Conservation (phyloP, 2,888 invertebrate genomes). For the Tridacna gigas region DNA sequence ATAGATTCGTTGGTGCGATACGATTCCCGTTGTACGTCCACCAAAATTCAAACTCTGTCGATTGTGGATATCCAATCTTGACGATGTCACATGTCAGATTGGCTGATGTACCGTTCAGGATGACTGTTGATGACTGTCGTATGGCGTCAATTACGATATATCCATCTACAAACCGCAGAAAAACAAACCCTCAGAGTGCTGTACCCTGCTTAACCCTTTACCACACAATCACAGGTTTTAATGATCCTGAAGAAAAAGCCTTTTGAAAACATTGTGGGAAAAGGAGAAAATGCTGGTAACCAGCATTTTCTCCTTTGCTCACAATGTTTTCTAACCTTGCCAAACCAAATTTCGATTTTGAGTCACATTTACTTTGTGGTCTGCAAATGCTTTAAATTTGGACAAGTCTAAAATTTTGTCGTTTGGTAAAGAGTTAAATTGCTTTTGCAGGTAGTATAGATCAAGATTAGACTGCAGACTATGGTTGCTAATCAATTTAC, state of each 20-base stretch:
- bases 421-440: too few relatives aligned
- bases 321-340: not conserved
- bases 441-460: too few relatives aligned
- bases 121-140: constrained; percentile 6
- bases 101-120: constrained; percentile 43
- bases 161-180: constrained; percentile 29
- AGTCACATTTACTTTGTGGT: too few relatives aligned
- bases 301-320: not conserved
- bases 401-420: too few relatives aligned
- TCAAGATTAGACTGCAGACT: too few relatives aligned
- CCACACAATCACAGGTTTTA: too few relatives aligned
- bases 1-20: constrained; percentile 41
- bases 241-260: too few relatives aligned
- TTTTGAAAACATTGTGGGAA: not conserved
- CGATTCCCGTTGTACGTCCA: constrained; percentile 48
- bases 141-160: constrained; percentile 29
- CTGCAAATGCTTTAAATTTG: too few relatives aligned
- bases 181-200: not conserved
- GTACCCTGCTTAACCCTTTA: too few relatives aligned
- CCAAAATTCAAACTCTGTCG: constrained; percentile 35
- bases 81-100: constrained; percentile 42
- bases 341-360: too few relatives aligned
- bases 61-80: constrained; percentile 37
- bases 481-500: too few relatives aligned
- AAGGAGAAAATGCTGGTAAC: not conserved